Base-by-base conservation (phyloP, 2,888 invertebrate species). In the Leptodirus hochenwartii region DNA sequence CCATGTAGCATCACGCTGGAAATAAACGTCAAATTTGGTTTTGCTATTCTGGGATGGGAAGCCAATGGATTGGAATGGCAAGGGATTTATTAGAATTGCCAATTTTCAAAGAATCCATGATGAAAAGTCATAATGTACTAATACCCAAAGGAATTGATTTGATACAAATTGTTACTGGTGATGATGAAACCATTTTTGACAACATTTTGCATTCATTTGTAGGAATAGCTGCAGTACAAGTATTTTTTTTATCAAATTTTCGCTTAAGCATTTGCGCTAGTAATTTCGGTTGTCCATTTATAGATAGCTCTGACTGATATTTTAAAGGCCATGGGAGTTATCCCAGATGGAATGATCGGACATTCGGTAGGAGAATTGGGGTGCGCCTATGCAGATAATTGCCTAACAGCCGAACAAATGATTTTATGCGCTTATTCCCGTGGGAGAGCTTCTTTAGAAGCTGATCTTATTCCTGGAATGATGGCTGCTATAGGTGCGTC, bases 341-440 rank as follows among this genome's bases (percentile, higher is more conserved):
- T 54, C 20, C 71, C 78, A 2, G 77, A 79, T 51, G 70, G 73
- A 9, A 66, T 79, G 34, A 66, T 80, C 34, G 88, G 95, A 2
- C 91, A 93, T 54, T 91, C 91, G 5, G 82, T 88, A 0, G 95
- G 95, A 13, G 95, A 95, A 53, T 60, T 95, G 4, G 90, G 85
- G 1, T 93, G 95, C 53, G 90, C 84, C 0, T 95, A 95, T 56
- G 90, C 88, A 2, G 95, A 95, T 51, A 87, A 84, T 1, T 80
- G 84, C 40, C 67, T 93, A 41, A 82, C 85, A 0, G 70, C 77
- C 0, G 81, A 87, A 45, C 78, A 91, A 57, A 79, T 82, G 62
- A 73, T 91, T 34, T 54, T 85, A 5, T 66, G 77, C 1, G 78
- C 90, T 0, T 88, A 87, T 53, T 79, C 77, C 50, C 64, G 88